These are phyloP conservation scores for Diaperis boleti DNA, from an alignment of 2,888 invertebrate genomes.

Conservation along the genomic window DNA sequence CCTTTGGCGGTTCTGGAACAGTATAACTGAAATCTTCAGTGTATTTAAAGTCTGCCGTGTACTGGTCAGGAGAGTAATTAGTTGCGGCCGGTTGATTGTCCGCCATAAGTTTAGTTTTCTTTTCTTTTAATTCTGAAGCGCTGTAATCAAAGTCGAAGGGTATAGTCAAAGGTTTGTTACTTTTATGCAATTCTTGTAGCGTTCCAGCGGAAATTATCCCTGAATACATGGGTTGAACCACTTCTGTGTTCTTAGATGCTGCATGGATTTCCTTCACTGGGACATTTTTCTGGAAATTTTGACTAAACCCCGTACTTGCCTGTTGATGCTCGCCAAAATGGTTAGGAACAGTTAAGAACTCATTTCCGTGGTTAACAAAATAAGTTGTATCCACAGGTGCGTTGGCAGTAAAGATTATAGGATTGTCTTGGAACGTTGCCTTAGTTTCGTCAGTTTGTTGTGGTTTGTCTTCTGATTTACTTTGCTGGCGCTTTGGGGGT, in stretches of 20 bases:
- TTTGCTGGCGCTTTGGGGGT: conserved; percentile 21
- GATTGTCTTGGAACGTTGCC: conserved; percentile 31
- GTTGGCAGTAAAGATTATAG: conserved; percentile 16
- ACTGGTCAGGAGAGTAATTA: conserved; percentile 50
- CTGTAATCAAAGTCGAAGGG: conserved; percentile 61
- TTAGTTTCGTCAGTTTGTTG: conserved; percentile 20
- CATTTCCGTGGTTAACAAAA: neutral
- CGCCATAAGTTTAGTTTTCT: conserved; percentile 28
- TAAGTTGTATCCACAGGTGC: conserved; percentile 30
- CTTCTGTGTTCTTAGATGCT: conserved; percentile 43
- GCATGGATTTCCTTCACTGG: conserved; percentile 37
- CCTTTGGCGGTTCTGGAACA: conserved; percentile 46
- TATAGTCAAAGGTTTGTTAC: conserved; percentile 58
- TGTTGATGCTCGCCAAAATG: conserved; percentile 39
- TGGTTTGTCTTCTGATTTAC: conserved; percentile 13
- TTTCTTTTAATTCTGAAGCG: conserved; percentile 53
- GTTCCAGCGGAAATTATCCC: conserved; percentile 54
- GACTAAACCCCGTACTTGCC: conserved; percentile 28
- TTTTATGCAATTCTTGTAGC: conserved; percentile 56
- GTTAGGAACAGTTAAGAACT: conserved; percentile 3
- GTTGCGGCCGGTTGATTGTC: conserved; percentile 26
- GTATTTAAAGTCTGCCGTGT: conserved; percentile 50
- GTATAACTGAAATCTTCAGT: conserved; percentile 44
- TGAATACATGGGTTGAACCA: conserved; percentile 56
- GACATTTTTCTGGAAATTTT: conserved; percentile 35